Conservation (phyloP, 2,888 invertebrate species). For the Lottia gigantea region DNA sequence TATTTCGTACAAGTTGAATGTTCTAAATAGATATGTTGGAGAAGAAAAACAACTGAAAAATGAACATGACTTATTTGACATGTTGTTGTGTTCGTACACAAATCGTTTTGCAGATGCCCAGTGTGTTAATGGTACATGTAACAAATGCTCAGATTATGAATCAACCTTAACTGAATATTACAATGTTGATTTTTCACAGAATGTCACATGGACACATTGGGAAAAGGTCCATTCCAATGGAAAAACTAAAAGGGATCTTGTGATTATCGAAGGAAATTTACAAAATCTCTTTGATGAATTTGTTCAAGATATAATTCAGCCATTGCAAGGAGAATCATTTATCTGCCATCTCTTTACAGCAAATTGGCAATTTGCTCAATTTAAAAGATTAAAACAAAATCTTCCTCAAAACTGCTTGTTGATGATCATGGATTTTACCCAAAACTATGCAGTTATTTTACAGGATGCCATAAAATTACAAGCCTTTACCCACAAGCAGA, state of each 20-base stretch:
- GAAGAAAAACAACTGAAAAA: neutral
- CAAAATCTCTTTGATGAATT: neutral
- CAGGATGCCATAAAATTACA: neutral
- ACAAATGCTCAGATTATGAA: neutral
- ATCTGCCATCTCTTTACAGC: neutral
- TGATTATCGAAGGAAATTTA: neutral
- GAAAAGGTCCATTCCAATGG: neutral
- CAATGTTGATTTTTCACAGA: neutral
- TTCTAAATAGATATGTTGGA: neutral
- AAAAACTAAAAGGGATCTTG: neutral
- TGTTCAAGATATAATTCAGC: neutral
- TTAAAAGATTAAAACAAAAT: neutral
- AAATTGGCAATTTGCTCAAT: neutral
- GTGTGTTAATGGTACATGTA: neutral
- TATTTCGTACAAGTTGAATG: neutral
- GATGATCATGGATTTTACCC: neutral
- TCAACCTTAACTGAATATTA: neutral
- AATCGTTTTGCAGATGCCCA: neutral
- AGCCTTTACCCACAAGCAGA: neutral
- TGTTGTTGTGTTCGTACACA: neutral
- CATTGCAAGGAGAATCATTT: neutral
- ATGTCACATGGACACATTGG: neutral
- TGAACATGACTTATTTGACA: neutral
- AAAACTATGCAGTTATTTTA: neutral
- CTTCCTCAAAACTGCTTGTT: neutral